phyloP scores from a whole-genome alignment of 2,113 vertebrate species.

The Lagopus leucura region DNA sequence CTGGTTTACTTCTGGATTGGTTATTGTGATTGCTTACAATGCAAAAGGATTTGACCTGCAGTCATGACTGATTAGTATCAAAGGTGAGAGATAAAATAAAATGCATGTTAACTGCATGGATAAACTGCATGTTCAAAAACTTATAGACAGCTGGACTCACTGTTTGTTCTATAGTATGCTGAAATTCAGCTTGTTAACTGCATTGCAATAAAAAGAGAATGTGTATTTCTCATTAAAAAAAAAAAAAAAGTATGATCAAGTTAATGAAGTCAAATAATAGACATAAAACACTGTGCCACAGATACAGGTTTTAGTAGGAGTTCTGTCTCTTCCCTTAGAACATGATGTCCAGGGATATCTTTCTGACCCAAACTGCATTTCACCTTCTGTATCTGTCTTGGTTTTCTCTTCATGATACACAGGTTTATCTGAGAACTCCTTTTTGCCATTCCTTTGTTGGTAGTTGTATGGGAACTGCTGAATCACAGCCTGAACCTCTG shows the following conservation, averaged over 20 bases:
- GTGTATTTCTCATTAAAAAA: neutral
- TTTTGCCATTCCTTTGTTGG: neutral
- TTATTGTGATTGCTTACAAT: conserved; percentile 52
- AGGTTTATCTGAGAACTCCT: neutral
- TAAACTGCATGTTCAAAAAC: conserved; percentile 74
- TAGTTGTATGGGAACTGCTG: neutral
- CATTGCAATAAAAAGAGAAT: neutral
- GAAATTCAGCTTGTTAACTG: conserved; percentile 64
- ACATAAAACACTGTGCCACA: neutral
- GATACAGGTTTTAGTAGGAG: neutral
- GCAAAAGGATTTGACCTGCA: conserved; percentile 44
- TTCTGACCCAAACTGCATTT: neutral
- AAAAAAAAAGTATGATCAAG: neutral
- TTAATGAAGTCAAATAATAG: neutral
- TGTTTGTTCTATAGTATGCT: conserved; percentile 12
- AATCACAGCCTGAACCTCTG: no score
- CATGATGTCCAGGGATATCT: neutral
- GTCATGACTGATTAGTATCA: conserved; percentile 80
- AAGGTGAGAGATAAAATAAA: conserved; percentile 82
- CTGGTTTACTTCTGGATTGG: conserved; percentile 70
- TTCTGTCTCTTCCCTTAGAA: neutral
- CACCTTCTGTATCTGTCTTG: neutral
- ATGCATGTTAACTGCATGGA: conserved; percentile 74
- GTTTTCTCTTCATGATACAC: neutral
- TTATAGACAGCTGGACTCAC: conserved; percentile 77